Evolutionary conservation across 2,888 invertebrate species (phyloP), one percentile per base, ranked within the genome.

Genomic region (Microdon myrmicae): DNA sequence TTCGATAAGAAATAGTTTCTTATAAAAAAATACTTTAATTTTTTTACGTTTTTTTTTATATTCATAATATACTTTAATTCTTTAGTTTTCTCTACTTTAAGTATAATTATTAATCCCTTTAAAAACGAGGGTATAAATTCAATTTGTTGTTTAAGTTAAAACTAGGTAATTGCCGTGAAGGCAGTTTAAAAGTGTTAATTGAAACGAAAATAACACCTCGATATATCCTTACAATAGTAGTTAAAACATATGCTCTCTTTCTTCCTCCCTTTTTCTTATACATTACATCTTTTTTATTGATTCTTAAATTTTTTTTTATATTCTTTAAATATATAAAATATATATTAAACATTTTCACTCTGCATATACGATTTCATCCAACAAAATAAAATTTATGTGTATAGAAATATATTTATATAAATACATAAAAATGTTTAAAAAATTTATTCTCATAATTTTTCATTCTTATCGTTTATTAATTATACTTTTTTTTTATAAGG

Each of bases 401-500:
- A 64, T 64, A 64, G 64, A 64, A n/a, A 64, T 64, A 64, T 64
- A 64, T 64, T 64, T 49, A 61, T 61, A 61, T 56, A 56, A 64
- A 64, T 64, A 64, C 45, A 64, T 64, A 64, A 64, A 64, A 61
- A 51, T 56, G 56, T 61, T 56, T n/a, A n/a, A 49, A 56, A 61
- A 61, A 45, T 28, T 64, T 64, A 58, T 41, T 39, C 51, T 64
- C 31, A 48, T 43, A 43, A 38, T 38, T 56, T 39, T 43, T 38
- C 31, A 12, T 22, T 17, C 9, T 12, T 31, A 14, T 34, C 23
- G 23, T 23, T 23, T n/a, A n/a, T n/a, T n/a, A n/a, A n/a, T n/a
- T n/a, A 23, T 39, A 17, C 8, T 12, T 13, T 25, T 41, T 16
- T 61, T 44, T 34, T 39, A 41, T 51, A 28, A 41, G 32, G 37